Conservation (phyloP, 2,888 invertebrate genomes). For the Nomada ferruginata region DNA sequence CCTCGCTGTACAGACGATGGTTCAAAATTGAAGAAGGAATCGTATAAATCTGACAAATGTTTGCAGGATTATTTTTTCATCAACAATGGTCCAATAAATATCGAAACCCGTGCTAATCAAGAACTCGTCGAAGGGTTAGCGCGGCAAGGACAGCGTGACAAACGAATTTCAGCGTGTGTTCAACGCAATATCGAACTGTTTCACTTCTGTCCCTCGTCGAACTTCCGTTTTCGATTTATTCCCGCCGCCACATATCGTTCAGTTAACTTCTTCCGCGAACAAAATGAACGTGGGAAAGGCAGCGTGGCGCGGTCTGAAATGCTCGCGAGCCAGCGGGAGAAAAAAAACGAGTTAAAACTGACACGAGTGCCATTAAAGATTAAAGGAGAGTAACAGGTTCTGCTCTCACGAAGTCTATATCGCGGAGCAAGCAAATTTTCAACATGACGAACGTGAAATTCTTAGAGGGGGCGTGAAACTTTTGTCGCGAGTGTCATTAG, state of each 20-base stretch:
- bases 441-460: background rate
- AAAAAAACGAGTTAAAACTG: constrained; percentile 8
- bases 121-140: background rate
- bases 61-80: no score
- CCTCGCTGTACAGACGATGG: no score
- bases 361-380: constrained; percentile 10
- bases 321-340: no score
- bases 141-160: background rate
- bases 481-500: background rate
- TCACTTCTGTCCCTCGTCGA: constrained; percentile 17
- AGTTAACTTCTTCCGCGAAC: constrained; percentile 25
- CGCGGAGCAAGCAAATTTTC: constrained; percentile 6
- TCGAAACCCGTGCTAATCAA: no score
- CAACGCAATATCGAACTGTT: background rate
- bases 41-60: no score
- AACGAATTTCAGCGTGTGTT: background rate
- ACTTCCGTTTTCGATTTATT: constrained; percentile 36
- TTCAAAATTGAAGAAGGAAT: no score
- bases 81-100: no score
- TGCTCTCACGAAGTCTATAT: constrained; percentile 17
- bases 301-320: constrained; percentile 9
- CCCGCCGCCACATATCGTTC: constrained; percentile 18
- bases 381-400: constrained; percentile 23
- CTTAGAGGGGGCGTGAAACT: background rate
- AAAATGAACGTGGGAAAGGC: constrained; percentile 22